Conservation (phyloP, 2,888 invertebrate species). For the Epistrophe eligans region DNA sequence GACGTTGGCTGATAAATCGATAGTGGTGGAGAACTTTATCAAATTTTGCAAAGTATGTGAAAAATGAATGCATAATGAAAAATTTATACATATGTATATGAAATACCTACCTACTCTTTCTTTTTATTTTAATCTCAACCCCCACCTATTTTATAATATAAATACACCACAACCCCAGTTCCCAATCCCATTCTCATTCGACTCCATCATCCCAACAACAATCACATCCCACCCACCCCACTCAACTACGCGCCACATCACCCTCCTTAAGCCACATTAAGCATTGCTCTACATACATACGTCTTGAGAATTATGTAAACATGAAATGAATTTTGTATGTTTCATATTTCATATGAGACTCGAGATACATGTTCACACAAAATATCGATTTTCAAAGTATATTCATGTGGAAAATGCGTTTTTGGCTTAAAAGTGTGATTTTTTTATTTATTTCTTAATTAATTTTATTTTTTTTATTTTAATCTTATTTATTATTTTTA, state of each 20-base stretch:
- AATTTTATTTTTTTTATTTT: slow-evolving; percentile 2
- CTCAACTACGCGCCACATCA: neutral
- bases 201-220: slow-evolving; percentile 26
- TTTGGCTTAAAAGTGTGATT: slow-evolving; percentile 37
- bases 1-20: slow-evolving; percentile 83
- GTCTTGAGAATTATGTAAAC: slow-evolving; percentile 72
- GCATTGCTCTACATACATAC: slow-evolving; percentile 58
- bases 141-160: slow-evolving; percentile 31
- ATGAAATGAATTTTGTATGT: slow-evolving; percentile 70
- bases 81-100: slow-evolving; percentile 48
- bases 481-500: slow-evolving; percentile 20
- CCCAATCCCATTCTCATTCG: slow-evolving; percentile 1
- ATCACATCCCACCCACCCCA: neutral
- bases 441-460: slow-evolving; percentile 4
- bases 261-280: slow-evolving; percentile 58
- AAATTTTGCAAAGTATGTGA: slow-evolving; percentile 83
- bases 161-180: slow-evolving; percentile 18
- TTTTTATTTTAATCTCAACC: slow-evolving; percentile 47
- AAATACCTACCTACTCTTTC: slow-evolving; percentile 31
- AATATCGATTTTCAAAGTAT: slow-evolving; percentile 73
- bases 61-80: slow-evolving; percentile 66
- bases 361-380: slow-evolving; percentile 66
- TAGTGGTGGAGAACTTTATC: slow-evolving; percentile 84
- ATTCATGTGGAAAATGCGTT: slow-evolving; percentile 65
- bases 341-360: slow-evolving; percentile 72